Conservation (phyloP, 2,797 vertebrate species). For the Atherinosoma microstoma region DNA sequence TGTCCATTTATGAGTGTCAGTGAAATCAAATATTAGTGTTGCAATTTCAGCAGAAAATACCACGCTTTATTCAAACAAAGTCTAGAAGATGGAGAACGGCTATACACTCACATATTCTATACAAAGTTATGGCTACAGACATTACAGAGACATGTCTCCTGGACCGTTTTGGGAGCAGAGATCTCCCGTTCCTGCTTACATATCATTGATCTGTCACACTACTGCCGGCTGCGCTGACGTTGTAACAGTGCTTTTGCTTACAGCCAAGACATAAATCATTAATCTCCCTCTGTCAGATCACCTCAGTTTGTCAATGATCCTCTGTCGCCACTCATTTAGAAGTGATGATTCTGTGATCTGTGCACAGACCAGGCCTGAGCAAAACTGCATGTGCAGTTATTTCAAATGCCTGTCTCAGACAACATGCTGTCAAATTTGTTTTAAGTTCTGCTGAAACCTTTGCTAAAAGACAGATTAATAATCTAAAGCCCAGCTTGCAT, state of each 20-base stretch:
- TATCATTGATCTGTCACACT: slow-evolving; percentile 51
- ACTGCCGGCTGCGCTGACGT: slow-evolving; percentile 42
- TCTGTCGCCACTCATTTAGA: slow-evolving; percentile 57
- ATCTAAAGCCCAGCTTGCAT: neutral
- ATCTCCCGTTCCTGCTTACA: slow-evolving; percentile 14
- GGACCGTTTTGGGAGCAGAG: slow-evolving; percentile 16
- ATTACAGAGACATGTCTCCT: neutral
- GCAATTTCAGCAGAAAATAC: neutral
- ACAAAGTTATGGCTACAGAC: neutral
- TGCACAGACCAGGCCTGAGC: slow-evolving; percentile 8
- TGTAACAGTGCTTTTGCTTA: slow-evolving; percentile 27
- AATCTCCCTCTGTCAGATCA: slow-evolving; percentile 58
- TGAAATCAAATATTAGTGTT: neutral
- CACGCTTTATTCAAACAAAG: too few relatives aligned
- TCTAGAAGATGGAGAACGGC: too few relatives aligned
- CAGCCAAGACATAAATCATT: slow-evolving; percentile 61
- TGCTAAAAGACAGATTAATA: slow-evolving; percentile 12
- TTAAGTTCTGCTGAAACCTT: slow-evolving; percentile 37
- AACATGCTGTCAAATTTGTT: slow-evolving; percentile 15
- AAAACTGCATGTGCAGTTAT: slow-evolving; percentile 10
- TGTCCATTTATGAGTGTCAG: neutral
- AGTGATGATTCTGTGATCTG: slow-evolving; percentile 48
- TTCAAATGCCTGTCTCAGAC: slow-evolving; percentile 37
- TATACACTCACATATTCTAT: neutral
- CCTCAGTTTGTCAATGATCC: slow-evolving; percentile 59